Evolutionary conservation across 2,888 invertebrate genomes (phyloP).

Genomic region (Cantharis rufa): DNA sequence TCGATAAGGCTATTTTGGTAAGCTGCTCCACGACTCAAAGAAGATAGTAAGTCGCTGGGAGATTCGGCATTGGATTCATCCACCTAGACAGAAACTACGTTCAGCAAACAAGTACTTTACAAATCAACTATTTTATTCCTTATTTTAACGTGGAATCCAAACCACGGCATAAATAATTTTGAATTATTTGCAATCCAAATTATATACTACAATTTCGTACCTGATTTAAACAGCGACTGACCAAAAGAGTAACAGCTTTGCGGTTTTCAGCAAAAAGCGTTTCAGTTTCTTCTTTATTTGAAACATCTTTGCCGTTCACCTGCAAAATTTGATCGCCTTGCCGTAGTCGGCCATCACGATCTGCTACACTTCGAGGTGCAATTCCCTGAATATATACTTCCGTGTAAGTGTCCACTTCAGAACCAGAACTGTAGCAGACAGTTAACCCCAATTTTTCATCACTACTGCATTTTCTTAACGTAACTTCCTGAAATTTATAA

Average conservation of each 20-base stretch:
- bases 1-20: conserved; percentile 60
- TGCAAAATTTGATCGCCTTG: conserved; percentile 67
- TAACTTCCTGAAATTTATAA: conserved; percentile 64
- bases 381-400: conserved; percentile 73
- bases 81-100: conserved; percentile 38
- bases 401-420: conserved; percentile 58
- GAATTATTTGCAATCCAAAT: too few relatives aligned
- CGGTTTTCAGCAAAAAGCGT: conserved; percentile 64
- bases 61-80: conserved; percentile 45
- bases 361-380: conserved; percentile 63
- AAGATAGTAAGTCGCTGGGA: conserved; percentile 40
- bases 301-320: conserved; percentile 65
- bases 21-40: conserved; percentile 47
- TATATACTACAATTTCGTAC: conserved; percentile 44
- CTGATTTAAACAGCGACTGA: conserved; percentile 63
- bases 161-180: too few relatives aligned
- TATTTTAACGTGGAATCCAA: too few relatives aligned
- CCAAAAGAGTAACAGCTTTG: conserved; percentile 62
- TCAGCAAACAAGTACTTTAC: too few relatives aligned
- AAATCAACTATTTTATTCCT: too few relatives aligned
- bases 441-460: conserved; percentile 70
- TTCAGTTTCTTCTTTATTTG: conserved; percentile 64
- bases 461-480: conserved; percentile 61
- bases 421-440: conserved; percentile 67
- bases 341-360: conserved; percentile 62